These are phyloP conservation scores for Ariopsis seemanni DNA, from an alignment of 2,113 vertebrate species.

Conservation along the genomic window DNA sequence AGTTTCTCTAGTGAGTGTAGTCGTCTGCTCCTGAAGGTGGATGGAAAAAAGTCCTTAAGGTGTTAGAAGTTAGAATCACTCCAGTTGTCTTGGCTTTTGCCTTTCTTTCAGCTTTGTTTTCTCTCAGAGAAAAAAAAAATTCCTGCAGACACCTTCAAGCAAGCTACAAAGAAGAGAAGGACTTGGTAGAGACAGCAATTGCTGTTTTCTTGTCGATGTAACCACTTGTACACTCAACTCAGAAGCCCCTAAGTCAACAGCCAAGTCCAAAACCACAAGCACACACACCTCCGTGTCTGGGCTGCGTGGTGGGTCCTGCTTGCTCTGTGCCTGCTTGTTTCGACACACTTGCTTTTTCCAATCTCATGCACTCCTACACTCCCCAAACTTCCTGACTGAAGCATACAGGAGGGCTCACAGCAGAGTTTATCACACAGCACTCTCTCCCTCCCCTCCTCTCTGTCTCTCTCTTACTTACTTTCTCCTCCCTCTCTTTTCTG, in stretches of 20 bases:
- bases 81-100: constrained; percentile 59
- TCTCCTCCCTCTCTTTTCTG: constrained; percentile 35
- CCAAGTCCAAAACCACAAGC: constrained; percentile 52
- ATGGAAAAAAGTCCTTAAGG: constrained; percentile 46
- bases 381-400: constrained; percentile 65
- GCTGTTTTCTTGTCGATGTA: constrained; percentile 45
- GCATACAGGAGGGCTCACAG: constrained; percentile 67
- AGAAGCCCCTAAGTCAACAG: constrained; percentile 52
- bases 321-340: constrained; percentile 44
- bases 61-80: constrained; percentile 53
- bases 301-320: constrained; percentile 55
- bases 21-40: constrained; percentile 44
- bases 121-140: constrained; percentile 47
- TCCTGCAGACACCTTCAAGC: constrained; percentile 16
- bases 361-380: constrained; percentile 58
- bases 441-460: constrained; percentile 54
- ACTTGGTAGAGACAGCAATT: constrained; percentile 35
- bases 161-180: constrained; percentile 44
- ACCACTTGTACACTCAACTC: constrained; percentile 47
- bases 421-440: constrained; percentile 73
- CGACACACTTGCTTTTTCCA: constrained; percentile 47
- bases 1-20: constrained; percentile 54
- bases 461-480: constrained; percentile 39
- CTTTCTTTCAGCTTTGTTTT: constrained; percentile 43
- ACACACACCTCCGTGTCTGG: constrained; percentile 52